Conservation (phyloP, 2,113 vertebrate genomes). For the Leptobrachium ailaonicum region DNA sequence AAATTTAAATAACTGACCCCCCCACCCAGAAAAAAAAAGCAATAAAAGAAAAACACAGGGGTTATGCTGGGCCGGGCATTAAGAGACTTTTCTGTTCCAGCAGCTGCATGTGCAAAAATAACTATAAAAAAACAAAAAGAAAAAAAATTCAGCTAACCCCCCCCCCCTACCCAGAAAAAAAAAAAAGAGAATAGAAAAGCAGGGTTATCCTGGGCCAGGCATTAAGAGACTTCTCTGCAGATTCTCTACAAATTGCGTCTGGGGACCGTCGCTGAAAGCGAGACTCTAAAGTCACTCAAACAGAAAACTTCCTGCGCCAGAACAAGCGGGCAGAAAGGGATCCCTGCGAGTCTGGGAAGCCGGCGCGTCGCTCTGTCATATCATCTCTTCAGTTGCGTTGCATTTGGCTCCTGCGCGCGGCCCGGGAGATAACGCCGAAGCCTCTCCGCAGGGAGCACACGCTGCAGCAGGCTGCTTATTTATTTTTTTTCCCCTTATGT, state of each 20-base stretch:
- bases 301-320: constrained; percentile 9
- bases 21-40: too few relatives aligned
- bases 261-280: constrained; percentile 11
- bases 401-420: constrained; percentile 13
- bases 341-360: neutral
- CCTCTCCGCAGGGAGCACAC: constrained; percentile 21
- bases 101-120: too few relatives aligned
- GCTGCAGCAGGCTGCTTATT: constrained; percentile 15
- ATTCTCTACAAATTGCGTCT: constrained; percentile 5
- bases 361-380: constrained; percentile 24
- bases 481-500: constrained; percentile 11
- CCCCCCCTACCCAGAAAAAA: too few relatives aligned
- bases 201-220: neutral
- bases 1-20: too few relatives aligned
- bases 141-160: too few relatives aligned
- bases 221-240: neutral
- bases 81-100: too few relatives aligned
- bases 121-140: too few relatives aligned
- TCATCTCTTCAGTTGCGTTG: constrained; percentile 18
- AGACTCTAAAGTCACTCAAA: constrained; percentile 11
- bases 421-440: constrained; percentile 37
- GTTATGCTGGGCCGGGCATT: too few relatives aligned
- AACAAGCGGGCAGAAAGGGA: neutral
- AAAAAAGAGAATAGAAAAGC: too few relatives aligned
- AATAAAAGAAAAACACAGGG: too few relatives aligned